phyloP scores from a whole-genome alignment of 1,140 invertebrate genomes.

The Zaprionus vittiger region DNA sequence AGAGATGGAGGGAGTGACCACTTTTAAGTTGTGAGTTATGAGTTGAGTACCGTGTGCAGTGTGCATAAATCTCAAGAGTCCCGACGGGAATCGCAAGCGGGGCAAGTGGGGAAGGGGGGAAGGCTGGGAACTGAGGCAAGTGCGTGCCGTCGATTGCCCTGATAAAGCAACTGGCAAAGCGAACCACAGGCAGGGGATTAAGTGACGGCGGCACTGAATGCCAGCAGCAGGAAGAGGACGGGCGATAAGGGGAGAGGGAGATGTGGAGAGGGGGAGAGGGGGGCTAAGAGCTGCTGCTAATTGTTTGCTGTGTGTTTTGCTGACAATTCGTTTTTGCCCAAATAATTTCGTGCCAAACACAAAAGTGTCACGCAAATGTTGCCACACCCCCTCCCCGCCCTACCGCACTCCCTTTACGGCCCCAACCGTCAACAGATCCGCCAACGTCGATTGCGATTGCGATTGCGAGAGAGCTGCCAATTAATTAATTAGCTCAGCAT shows the following conservation, averaged over 20 bases:
- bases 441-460: conserved; percentile 34
- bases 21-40: conserved; percentile 15
- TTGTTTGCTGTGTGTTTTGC: conserved; percentile 71
- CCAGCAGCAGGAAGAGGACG: not conserved
- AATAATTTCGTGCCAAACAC: conserved; percentile 50
- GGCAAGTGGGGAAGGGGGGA: not conserved
- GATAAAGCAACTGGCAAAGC: conserved; percentile 54
- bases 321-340: conserved; percentile 72
- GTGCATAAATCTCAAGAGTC: conserved; percentile 60
- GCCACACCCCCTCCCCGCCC: rapidly evolving
- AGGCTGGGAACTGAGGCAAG: conserved; percentile 7
- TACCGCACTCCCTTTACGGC: not conserved
- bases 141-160: conserved; percentile 61
- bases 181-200: not conserved
- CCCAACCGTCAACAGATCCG: conserved; percentile 15
- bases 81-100: not conserved
- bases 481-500: conserved; percentile 69
- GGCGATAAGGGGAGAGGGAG: not conserved
- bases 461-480: conserved; percentile 59
- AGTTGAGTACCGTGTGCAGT: conserved; percentile 53
- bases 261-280: not conserved
- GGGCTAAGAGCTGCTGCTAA: conserved; percentile 43
- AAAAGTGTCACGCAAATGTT: conserved; percentile 68
- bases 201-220: not conserved
- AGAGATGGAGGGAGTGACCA: not conserved